Base-by-base conservation (phyloP, 2,113 vertebrate species). In the Heterocephalus glaber region DNA sequence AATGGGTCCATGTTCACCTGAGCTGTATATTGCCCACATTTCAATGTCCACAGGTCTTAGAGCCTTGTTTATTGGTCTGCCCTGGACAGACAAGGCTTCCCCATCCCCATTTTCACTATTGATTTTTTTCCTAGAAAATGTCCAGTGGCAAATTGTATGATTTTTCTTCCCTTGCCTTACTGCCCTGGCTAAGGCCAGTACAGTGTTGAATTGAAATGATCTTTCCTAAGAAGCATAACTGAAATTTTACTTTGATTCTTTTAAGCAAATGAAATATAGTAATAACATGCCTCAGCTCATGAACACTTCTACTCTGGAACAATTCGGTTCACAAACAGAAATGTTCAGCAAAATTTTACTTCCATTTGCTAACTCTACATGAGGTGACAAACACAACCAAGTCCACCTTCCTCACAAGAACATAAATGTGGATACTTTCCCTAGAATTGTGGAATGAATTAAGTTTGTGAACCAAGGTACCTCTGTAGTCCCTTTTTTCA, bases 181-280 rank as follows among this genome's bases (percentile, higher is more conserved):
- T 70, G 16, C 4, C 12, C 54, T 54, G 26, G 85, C 24, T 38
- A 72, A 89, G 63, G 60, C 12, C 41, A 89, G 33, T 68, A 72
- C 20, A 82, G 20, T 49, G 19, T 52, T 61, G 28, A 88, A 58
- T 77, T 77, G 41, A 77, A 77, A 44, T 70, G 20, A 56, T 56
- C 28, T 72, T 54, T 41, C 54, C n/a, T 28, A 44, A 93, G 72
- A 70, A 93, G 22, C 41, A n/a, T 47, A 66, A 49, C 11, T 74
- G 41, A 93, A 95, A 82, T 26, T 91, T 80, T 47, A 83, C 81
- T 94, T 91, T 63, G 61, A 38, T 58, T 49, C 56, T 94, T 95
- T 90, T 74, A 74, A 68, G 22, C 56, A 26, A 89, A 90, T 74
- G 14, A 90, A 74, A 83, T 20, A 33, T 17, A 77, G 16, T 49